Evolutionary conservation across 2,797 vertebrate species (phyloP).

Genomic region (Microtus obscurus): DNA sequence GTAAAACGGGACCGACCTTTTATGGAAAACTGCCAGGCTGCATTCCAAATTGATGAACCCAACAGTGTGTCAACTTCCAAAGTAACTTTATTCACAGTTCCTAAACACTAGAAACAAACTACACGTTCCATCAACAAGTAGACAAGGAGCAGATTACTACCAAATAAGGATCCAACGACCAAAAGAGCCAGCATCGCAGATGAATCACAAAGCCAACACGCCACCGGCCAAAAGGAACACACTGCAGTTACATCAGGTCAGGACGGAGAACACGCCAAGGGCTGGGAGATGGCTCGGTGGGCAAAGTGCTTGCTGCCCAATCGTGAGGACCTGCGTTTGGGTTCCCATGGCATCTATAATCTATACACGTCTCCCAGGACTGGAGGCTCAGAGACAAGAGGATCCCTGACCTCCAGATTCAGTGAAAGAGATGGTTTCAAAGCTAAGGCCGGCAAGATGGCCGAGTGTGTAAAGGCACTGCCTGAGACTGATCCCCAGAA

Average conservation of each 20-base stretch:
- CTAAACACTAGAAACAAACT: slow-evolving; percentile 32
- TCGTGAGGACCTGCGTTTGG: not conserved
- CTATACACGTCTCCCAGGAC: not conserved
- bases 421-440: not conserved
- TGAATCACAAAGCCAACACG: not conserved
- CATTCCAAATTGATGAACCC: slow-evolving; percentile 36
- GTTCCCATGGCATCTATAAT: not conserved
- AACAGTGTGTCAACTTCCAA: not conserved
- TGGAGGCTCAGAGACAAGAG: not conserved
- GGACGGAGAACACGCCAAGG: not conserved
- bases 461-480: not conserved
- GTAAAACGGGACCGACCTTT: not conserved
- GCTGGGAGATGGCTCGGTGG: not conserved
- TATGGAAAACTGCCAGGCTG: slow-evolving; percentile 1
- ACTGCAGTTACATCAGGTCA: not conserved
- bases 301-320: not conserved
- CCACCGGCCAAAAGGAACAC: not conserved
- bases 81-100: slow-evolving; percentile 17
- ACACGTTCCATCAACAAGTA: slow-evolving; percentile 12
- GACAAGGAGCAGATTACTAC: not conserved
- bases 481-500: not conserved
- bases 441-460: not conserved
- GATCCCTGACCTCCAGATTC: not conserved
- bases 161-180: slow-evolving; percentile 26
- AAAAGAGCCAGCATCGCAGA: not conserved